phyloP scores from a whole-genome alignment of 2,113 vertebrate species.

The Sterna hirundo region DNA sequence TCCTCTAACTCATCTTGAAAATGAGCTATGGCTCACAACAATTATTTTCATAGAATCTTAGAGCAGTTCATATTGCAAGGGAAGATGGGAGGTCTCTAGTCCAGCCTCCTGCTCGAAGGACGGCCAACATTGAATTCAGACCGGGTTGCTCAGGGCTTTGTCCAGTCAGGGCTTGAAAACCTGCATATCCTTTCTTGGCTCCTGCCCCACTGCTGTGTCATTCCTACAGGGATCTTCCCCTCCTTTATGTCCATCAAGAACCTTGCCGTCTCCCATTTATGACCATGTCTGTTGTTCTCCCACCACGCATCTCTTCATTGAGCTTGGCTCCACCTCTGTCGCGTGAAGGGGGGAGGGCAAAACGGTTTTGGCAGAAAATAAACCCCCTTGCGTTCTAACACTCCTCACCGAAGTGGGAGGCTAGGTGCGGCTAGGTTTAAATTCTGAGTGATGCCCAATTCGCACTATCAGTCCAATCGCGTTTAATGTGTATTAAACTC shows the following conservation, averaged over 20 bases:
- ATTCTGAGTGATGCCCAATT: too few relatives aligned
- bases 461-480: too few relatives aligned
- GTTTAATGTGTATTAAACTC: too few relatives aligned
- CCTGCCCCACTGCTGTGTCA: not conserved
- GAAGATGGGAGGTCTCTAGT: not conserved
- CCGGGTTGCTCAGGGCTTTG: not conserved
- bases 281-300: not conserved
- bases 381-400: too few relatives aligned
- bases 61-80: not conserved
- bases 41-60: not conserved
- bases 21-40: not conserved
- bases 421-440: too few relatives aligned
- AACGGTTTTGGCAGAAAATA: too few relatives aligned
- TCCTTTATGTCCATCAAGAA: not conserved
- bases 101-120: not conserved
- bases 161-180: not conserved
- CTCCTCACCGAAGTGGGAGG: too few relatives aligned
- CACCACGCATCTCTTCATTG: not conserved
- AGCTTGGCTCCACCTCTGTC: not conserved
- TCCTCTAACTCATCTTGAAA: not conserved
- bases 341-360: too few relatives aligned
- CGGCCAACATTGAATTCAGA: not conserved
- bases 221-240: not conserved
- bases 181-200: not conserved
- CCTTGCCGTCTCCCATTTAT: not conserved